Evolutionary conservation across 2,888 invertebrate genomes (phyloP), one percentile per base, ranked within the genome.

Genomic region (Lithophane ornitopus): DNA sequence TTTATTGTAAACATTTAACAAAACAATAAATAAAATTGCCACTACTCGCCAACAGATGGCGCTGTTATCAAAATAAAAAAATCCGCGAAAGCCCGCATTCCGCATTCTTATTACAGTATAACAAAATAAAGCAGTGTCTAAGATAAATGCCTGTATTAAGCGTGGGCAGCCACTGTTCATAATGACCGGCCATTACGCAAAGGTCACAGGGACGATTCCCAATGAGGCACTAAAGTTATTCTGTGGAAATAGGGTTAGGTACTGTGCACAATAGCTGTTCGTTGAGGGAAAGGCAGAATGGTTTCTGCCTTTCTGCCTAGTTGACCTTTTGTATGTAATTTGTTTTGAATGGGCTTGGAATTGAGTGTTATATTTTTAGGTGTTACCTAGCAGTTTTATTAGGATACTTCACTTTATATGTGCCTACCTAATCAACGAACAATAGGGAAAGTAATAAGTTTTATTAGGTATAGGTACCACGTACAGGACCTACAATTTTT

Each of bases 111-210:
- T 26, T 52, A 66, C 28, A 58, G 61, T 34, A 44, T 63, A 66
- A 61, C 68, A 69, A 80, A 85, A 75, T 76, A 59, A 73, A 77
- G 56, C 66, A 71, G 62, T 66, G 69, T 70, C 63, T 70, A 65
- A 74, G 80, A 85, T 80, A 71, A 84, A 76, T 84, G 74, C 63
- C 81, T 67, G 70, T 78, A 79, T 77, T 76, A 74, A 76, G 76
- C 78, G 82, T 80, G 82, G 80, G 83, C 11, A 69, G 78, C 72
- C 72, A 86, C 76, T 77, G 80, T 77, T 66, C 62, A 73, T 87
- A 80, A 85, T 84, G 86, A 84, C 84, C 68, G 49, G 75, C 81
- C 73, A 77, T 81, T 77, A 69, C 62, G 59, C 44, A 86, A 85
- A 85, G 85, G 85, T 86, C 81, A 77, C 76, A 56, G 52, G 80